Evolutionary conservation across 2,113 vertebrate species (phyloP), one percentile per base, ranked within the genome.

Genomic region (Eulemur macaco): DNA sequence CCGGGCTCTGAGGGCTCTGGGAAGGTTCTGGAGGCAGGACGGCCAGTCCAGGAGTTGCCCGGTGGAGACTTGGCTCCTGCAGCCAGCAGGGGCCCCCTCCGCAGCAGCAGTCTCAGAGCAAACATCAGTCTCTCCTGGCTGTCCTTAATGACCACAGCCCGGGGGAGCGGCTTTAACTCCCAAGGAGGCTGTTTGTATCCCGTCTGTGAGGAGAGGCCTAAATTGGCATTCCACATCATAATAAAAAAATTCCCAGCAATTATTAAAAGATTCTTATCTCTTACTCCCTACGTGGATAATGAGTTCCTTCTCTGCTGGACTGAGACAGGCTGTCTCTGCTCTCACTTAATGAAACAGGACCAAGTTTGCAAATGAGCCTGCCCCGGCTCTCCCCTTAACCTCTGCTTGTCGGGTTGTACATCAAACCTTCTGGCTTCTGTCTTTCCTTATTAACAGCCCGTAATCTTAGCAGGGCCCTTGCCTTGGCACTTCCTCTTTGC

Each of bases 251-350:
- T 99, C 98, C 98, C 98, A 98, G 98, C 98, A 99, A 99, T 99
- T 99, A 99, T 99, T 99, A 99, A 99, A 98, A 99, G 99, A 99
- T 99, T 98, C 98, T 99, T 99, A 99, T 99, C 99, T 99, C 98
- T 98, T 99, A 98, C 98, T 99, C 98, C 98, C 98, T 98, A 97
- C 97, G 96, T 98, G 98, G 98, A 99, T 99, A 99, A 99, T 99
- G 98, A 99, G 98, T 98, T 98, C 98, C 98, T 97, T 98, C 98
- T 99, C 99, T 99, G 99, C 98, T 99, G 99, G 99, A 99, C 98
- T 99, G 99, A 99, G 99, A 99, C 99, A 98, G 98, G 95, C 99
- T 98, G 99, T 99, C 99, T 99, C 98, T 98, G 98, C 98, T 98
- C 97, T 98, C 98, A 98, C 98, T 99, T 99, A 99, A 99, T 99